phyloP scores from a whole-genome alignment of 2,797 vertebrate genomes.

The Crocidura indochinensis region DNA sequence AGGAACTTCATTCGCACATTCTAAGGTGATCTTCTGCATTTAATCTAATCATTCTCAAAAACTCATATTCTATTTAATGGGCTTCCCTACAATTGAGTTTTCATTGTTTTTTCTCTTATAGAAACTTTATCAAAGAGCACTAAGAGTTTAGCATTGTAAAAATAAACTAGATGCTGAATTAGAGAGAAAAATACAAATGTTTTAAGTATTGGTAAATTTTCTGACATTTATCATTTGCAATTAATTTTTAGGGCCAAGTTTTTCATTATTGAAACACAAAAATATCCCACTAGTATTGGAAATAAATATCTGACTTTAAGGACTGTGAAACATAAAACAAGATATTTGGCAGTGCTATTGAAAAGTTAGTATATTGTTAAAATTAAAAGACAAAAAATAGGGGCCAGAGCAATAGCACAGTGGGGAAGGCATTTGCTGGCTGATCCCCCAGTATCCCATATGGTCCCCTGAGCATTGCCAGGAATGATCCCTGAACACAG shows the following conservation, averaged over 20 bases:
- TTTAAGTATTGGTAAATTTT: neutral
- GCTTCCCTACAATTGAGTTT: neutral
- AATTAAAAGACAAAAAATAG: conserved; percentile 33
- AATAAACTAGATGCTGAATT: neutral
- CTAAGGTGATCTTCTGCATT: conserved; percentile 1
- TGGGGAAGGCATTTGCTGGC: too few species aligned
- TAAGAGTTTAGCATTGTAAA: neutral
- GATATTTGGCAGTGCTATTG: conserved; percentile 19
- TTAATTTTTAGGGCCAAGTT: neutral
- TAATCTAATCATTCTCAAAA: neutral
- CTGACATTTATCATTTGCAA: conserved; percentile 43
- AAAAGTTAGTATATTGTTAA: conserved; percentile 49
- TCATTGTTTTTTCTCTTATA: neutral
- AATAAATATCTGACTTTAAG: neutral
- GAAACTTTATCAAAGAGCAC: neutral
- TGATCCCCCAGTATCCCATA: too few species aligned
- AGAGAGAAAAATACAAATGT: neutral
- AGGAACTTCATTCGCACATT: conserved; percentile 2
- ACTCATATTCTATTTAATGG: neutral
- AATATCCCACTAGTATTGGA: neutral
- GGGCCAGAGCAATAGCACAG: too few species aligned
- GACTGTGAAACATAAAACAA: conserved; percentile 11
- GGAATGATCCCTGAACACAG: too few species aligned
- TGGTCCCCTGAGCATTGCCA: too few species aligned
- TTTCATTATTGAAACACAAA: conserved; percentile 40